Evolutionary conservation across 1,140 invertebrate genomes (phyloP), one percentile per base, ranked within the genome.

Genomic region (Pararge aegeria): DNA sequence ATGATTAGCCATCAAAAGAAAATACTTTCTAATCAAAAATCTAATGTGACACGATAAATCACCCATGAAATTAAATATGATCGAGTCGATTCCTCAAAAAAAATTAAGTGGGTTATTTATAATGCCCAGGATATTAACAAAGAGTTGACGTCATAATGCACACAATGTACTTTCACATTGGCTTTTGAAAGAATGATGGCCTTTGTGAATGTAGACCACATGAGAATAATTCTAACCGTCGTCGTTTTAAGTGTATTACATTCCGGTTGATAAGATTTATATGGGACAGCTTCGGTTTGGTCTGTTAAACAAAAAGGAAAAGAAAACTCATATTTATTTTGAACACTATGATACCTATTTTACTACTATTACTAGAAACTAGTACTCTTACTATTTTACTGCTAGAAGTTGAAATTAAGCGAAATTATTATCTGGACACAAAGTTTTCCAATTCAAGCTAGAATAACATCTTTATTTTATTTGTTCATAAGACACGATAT

Each of bases 191-290:
- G 69, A 73, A 73, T 75, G 62, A 73, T 73, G 62, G 61, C 70
- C 55, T 66, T 70, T 50, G 58, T 72, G 64, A 71, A 70, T 67
- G 68, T 59, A 50, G 61, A 61, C 68, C 78, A 75, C 61, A 75
- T 80, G 80, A 80, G 74, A 64, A 66, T 68, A 68, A 66, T 72
- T 67, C 64, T 19, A 70, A 54, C 72, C 77, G 73, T 81, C 76
- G 62, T 58, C 75, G 50, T 20, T 61, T 53, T 59, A 55, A 49
- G 61, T 56, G 48, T 59, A 57, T 62, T 67, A 51, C 66, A 62
- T 66, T 70, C 58, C 64, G 56, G 61, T 57, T 66, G 40, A 70
- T 59, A 68, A 68, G 77, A 83, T 83, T 83, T 77, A 78, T 77
- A 80, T 79, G 78, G 67, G 75, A 79, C 53, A 27, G 2, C 24